Percentiles rank a stretch among this genome's conserved stretches.
Evolutionary conservation across 53 echinoderm and acorn worm genomes (phyloP).

Genomic region (Echinometra lucunter): DNA sequence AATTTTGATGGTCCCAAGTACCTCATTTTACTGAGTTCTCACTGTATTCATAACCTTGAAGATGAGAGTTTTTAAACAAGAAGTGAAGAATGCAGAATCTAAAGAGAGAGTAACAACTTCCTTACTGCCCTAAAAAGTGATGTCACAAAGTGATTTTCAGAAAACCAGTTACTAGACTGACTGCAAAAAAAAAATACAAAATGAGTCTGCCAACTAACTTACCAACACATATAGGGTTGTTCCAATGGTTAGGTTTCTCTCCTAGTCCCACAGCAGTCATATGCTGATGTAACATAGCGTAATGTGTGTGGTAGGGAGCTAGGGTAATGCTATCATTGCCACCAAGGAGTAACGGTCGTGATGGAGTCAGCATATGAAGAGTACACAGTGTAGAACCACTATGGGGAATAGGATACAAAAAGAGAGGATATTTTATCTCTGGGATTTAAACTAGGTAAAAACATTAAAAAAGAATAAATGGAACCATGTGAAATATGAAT

Average conservation of each 20-base stretch:
- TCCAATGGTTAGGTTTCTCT: constrained; percentile 87
- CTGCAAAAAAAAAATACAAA: no score
- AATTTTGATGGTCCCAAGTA: no score
- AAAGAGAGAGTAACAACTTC: no score
- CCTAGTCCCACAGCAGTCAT: constrained; percentile 86
- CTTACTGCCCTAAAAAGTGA: no score
- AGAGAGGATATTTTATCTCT: background rate
- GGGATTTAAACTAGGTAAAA: background rate
- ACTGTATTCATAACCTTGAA: no score
- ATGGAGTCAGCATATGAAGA: constrained; percentile 90
- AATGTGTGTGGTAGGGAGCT: constrained; percentile 98
- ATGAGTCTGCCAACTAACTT: constrained; percentile 28
- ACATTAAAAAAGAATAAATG: background rate
- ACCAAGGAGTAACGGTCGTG: constrained; percentile 87
- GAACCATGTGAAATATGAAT: no score
- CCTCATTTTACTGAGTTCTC: no score
- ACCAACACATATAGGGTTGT: constrained; percentile 94
- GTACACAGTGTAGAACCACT: constrained; percentile 97
- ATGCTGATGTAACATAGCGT: constrained; percentile 86
- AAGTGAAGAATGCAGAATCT: no score
- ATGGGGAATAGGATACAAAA: background rate
- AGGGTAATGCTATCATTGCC: constrained; percentile 93
- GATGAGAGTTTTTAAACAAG: no score
- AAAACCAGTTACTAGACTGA: no score
- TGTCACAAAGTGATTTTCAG: no score